Evolutionary conservation across 2,797 vertebrate species (phyloP), one percentile per base, ranked within the genome.

Genomic region (Epinephelus awoara): DNA sequence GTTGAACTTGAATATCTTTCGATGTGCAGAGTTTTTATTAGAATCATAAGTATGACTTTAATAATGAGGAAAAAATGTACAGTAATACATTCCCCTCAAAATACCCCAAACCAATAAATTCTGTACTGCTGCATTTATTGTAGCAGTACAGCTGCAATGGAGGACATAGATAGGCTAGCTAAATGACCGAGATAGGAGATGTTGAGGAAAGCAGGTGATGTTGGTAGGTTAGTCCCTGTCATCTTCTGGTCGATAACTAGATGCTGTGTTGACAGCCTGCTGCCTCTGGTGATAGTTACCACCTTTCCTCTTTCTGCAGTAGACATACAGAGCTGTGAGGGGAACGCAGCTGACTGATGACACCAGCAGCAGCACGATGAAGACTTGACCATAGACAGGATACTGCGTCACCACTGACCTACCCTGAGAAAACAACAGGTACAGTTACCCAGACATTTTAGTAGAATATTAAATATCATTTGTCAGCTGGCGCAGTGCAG

Each of bases 281-380:
- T 87, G 66, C 15, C n/a, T 71, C 23, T 61, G 67, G 1, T 6
- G 21, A 7, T 10, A 47, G 13, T 50, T 29, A 25, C 56, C 66
- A 0, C n/a, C 51, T 75, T 34, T 93, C 84, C 88, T 94, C 79
- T 78, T 96, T 56, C 1, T 84, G 72, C 95, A 56, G 77, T 91
- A 95, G 18, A 80, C 91, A 4, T 95, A 73, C 49, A 98, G 85
- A 56, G 97, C 97, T 5, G 72, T 91, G 66, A 97, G 62, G 3
- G 97, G 97, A 8, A 99, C 84, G 42, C 96, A 99, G 93, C 94
- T 88, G 71, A 93, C 89, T 1, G 98, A 96, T 0, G 96, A 80
- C 0, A 89, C 93, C 86, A 98, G 92, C 5, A 99, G 95, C 67
- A 99, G 89, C 40, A 92, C 97, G 0, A 98, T 99, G 88, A 96